These are phyloP conservation scores for Zootoca vivipara DNA, from an alignment of 2,113 vertebrate genomes.

Conservation along the genomic window DNA sequence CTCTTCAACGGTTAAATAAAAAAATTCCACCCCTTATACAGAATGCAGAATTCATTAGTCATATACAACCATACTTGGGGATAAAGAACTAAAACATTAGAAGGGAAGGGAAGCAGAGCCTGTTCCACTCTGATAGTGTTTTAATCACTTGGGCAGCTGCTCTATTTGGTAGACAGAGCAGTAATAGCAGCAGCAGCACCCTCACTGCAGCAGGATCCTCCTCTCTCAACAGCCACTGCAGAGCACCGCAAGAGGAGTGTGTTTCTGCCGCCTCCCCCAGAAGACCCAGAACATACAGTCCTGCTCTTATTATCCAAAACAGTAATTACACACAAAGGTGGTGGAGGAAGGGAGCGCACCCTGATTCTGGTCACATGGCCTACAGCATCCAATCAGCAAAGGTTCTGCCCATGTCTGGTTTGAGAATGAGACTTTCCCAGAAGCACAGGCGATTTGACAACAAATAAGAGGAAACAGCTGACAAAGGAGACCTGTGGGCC, in stretches of 20 bases:
- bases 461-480: conserved; percentile 64
- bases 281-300: background rate
- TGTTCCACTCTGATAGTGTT: background rate
- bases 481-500: background rate
- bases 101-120: background rate
- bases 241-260: background rate
- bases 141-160: background rate
- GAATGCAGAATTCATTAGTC: background rate
- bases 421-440: conserved; percentile 46
- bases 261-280: background rate
- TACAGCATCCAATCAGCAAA: conserved; percentile 6
- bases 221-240: background rate
- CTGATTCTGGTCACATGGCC: conserved; percentile 28
- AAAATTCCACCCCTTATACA: background rate
- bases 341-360: background rate
- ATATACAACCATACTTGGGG: background rate
- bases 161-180: background rate
- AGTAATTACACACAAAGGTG: background rate
- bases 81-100: background rate
- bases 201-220: background rate
- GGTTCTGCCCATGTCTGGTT: conserved; percentile 17
- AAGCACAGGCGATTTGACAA: conserved; percentile 54
- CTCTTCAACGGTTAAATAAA: background rate
- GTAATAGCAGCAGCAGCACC: background rate
- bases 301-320: background rate